phyloP scores from a whole-genome alignment of 2,888 invertebrate species.

The Platerodrilus igneus region DNA sequence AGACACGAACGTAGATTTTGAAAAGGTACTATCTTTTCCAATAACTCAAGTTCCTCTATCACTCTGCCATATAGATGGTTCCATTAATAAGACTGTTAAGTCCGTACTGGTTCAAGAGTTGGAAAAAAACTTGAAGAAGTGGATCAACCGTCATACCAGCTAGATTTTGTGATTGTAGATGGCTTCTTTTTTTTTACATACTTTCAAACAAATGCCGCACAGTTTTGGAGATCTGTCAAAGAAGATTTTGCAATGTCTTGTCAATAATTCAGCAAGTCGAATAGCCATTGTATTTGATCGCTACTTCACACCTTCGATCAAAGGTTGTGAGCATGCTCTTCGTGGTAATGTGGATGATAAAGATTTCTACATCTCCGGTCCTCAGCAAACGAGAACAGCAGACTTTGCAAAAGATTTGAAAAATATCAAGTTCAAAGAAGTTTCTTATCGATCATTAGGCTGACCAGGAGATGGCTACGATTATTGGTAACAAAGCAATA shows the following conservation, averaged over 20 bases:
- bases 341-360: conserved; percentile 21
- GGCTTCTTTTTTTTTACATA: conserved; percentile 6
- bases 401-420: conserved; percentile 21
- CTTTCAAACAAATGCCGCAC: conserved; percentile 14
- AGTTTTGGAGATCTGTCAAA: conserved; percentile 30
- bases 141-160: conserved; percentile 21
- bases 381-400: conserved; percentile 21
- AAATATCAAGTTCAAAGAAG: conserved; percentile 26
- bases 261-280: conserved; percentile 17
- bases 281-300: conserved; percentile 26
- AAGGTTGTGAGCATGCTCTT: conserved; percentile 28
- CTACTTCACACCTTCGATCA: conserved; percentile 30
- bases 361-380: conserved; percentile 20
- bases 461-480: conserved; percentile 27
- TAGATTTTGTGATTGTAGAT: conserved; percentile 26
- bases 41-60: conserved; percentile 26
- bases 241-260: conserved; percentile 28
- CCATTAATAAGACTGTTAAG: conserved; percentile 29
- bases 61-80: conserved; percentile 31
- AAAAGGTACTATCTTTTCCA: conserved; percentile 21
- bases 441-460: conserved; percentile 34
- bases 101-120: conserved; percentile 26
- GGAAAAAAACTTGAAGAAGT: conserved; percentile 26
- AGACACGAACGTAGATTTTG: conserved; percentile 6
- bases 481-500: conserved; percentile 31